Conservation (phyloP, 2,888 invertebrate species). For the Tetragonula carbonaria region DNA sequence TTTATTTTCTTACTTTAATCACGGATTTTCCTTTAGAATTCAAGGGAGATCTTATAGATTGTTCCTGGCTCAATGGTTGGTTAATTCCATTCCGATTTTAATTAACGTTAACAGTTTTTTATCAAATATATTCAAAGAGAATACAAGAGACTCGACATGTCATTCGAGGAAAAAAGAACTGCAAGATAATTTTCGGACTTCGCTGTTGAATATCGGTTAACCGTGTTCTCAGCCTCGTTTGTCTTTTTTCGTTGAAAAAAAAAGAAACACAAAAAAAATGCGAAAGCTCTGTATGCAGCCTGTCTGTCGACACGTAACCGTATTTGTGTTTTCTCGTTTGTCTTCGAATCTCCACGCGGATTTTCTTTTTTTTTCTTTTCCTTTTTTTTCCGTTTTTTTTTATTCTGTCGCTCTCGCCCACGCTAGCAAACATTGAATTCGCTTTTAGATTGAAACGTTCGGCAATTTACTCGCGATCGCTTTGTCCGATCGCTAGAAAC, state of each 20-base stretch:
- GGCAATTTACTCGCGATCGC: neutral
- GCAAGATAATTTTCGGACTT: neutral
- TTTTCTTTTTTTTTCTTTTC: neutral
- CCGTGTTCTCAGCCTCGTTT: neutral
- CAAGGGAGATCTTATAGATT: no score
- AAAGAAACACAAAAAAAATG: slow-evolving; percentile 5
- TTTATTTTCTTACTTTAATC: no score
- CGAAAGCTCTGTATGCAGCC: neutral
- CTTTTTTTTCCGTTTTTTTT: neutral
- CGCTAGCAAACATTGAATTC: slow-evolving; percentile 18
- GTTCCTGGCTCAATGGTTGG: no score
- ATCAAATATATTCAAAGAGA: no score
- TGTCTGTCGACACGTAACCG: neutral
- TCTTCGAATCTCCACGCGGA: neutral
- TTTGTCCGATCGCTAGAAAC: neutral
- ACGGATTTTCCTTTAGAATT: no score
- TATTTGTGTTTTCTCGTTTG: slow-evolving; percentile 22
- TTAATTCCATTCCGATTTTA: no score
- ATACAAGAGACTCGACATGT: no score
- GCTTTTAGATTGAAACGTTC: neutral
- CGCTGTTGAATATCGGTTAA: neutral
- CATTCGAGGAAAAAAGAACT: no score
- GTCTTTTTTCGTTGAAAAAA: neutral
- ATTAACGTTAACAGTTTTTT: no score
- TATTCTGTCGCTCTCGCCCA: neutral